Conservation (phyloP, 1,140 invertebrate genomes). For the Cotesia glomerata region DNA sequence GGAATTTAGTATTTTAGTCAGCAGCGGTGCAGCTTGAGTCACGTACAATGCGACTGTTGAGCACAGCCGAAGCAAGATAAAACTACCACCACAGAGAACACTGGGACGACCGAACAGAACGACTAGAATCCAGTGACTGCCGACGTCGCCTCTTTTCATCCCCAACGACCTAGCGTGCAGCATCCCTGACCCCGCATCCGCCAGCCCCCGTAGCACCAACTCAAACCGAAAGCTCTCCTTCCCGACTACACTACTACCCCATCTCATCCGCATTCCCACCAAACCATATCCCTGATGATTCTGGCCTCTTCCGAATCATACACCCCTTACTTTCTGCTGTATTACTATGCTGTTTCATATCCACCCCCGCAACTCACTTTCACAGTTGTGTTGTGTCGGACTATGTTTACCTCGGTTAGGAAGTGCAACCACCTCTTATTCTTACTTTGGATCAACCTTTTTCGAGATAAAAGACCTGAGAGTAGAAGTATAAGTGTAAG, state of each 20-base stretch:
- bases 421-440: background rate
- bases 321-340: constrained; percentile 30
- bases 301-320: constrained; percentile 30
- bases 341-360: background rate
- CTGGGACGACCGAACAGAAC: constrained; percentile 44
- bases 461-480: too few species aligned
- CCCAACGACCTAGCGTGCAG: constrained; percentile 42
- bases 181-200: constrained; percentile 47
- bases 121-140: constrained; percentile 57
- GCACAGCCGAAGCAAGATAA: too few species aligned
- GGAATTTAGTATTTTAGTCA: constrained; percentile 2
- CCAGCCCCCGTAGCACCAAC: constrained; percentile 2
- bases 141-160: constrained; percentile 53
- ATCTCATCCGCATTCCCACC: constrained; percentile 13
- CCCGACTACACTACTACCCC: constrained; percentile 11
- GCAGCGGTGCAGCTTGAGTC: too few species aligned
- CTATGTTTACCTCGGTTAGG: background rate
- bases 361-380: background rate
- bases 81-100: too few species aligned
- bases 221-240: background rate
- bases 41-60: too few species aligned
- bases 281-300: background rate
- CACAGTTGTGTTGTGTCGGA: background rate
- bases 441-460: too few species aligned
- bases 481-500: too few species aligned